These are phyloP conservation scores for Siphamia tubifer DNA, from an alignment of 2,113 vertebrate genomes.

Conservation along the genomic window DNA sequence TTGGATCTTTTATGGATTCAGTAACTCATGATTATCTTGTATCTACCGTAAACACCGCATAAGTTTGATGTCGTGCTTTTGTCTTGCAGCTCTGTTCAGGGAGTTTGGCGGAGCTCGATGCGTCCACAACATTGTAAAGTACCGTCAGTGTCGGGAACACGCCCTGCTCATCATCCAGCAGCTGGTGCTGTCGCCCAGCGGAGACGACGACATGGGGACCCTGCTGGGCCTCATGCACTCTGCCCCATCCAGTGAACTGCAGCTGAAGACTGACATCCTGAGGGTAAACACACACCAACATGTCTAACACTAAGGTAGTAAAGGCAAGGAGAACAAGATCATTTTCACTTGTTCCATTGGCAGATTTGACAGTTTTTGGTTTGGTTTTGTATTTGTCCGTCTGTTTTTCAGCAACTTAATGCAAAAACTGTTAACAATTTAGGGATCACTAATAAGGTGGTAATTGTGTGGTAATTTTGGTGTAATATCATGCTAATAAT, in stretches of 20 bases:
- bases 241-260: slow-evolving; percentile 88
- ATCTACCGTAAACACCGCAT: not conserved
- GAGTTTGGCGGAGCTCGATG: slow-evolving; percentile 96
- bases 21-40: too few relatives aligned
- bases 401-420: too few relatives aligned
- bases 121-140: slow-evolving; percentile 97
- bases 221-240: slow-evolving; percentile 98
- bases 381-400: too few relatives aligned
- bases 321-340: too few relatives aligned
- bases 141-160: slow-evolving; percentile 93
- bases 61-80: not conserved
- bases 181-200: slow-evolving; percentile 92
- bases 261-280: slow-evolving; percentile 95
- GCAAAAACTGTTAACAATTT: too few relatives aligned
- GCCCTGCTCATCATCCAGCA: slow-evolving; percentile 97
- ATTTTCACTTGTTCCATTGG: too few relatives aligned
- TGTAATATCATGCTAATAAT: too few relatives aligned
- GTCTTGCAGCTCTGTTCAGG: slow-evolving; percentile 87
- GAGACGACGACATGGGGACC: slow-evolving; percentile 98
- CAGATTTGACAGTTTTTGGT: too few relatives aligned
- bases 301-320: too few relatives aligned
- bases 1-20: too few relatives aligned
- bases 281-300: slow-evolving; percentile 81
- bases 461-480: too few relatives aligned
- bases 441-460: too few relatives aligned